These are phyloP conservation scores for Halcyon badia DNA, from an alignment of 2,797 vertebrate species.

Conservation along the genomic window DNA sequence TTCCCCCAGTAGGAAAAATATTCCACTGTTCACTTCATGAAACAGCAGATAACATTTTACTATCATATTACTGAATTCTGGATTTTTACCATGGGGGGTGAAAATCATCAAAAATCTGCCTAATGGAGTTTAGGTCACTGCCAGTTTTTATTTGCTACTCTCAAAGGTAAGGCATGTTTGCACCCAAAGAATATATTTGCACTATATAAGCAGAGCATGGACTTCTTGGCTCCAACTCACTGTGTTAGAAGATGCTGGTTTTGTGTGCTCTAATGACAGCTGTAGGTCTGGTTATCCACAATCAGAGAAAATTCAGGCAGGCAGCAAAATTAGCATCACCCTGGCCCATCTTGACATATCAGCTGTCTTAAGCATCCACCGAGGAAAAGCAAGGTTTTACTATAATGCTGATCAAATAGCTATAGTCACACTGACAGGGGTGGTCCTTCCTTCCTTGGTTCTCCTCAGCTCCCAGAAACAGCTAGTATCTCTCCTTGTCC, in stretches of 20 bases:
- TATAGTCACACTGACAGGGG: not conserved
- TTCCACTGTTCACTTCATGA: not conserved
- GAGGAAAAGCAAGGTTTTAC: not conserved
- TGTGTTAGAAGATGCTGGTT: not conserved
- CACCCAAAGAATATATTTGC: not conserved
- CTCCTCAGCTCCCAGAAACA: not conserved
- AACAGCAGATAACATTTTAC: not conserved
- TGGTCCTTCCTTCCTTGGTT: not conserved
- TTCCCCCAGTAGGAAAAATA: not conserved
- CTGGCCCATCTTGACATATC: not conserved
- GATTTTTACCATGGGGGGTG: not conserved
- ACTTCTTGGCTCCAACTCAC: not conserved
- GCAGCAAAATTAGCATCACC: not conserved
- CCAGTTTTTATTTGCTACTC: not conserved
- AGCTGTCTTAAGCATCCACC: not conserved
- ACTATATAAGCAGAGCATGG: not conserved
- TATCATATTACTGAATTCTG: not conserved
- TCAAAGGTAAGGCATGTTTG: not conserved
- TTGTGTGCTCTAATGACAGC: not conserved
- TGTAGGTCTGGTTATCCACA: not conserved
- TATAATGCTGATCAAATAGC: not conserved
- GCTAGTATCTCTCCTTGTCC: not conserved
- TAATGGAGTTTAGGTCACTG: not conserved
- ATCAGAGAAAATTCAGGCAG: not conserved
- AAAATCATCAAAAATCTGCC: not conserved